Evolutionary conservation across 2,113 vertebrate species (phyloP), one percentile per base, ranked within the genome.

Genomic region (Coregonus clupeaformis): DNA sequence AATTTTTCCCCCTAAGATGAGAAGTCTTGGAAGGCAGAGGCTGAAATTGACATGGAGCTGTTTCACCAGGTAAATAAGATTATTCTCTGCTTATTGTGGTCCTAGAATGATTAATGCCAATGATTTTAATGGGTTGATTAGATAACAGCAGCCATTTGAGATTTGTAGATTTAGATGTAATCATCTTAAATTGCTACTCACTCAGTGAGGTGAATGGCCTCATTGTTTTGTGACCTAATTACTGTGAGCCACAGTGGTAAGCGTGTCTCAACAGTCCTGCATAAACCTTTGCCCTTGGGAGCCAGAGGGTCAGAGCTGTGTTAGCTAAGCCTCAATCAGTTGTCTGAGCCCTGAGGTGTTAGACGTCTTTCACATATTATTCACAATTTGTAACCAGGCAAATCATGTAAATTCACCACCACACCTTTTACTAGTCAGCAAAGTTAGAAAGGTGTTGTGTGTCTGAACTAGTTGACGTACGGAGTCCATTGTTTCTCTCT

Each of bases 41-140:
- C 97, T 88, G 96, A 98, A 92, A 99, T 99, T 30, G 98, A 99
- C 92, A 98, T 98, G 96, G 98, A 99, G 85, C 91, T 98, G 76
- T 99, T 99, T 93, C 98, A 99, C 90, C 98, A 99, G 97, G 98
- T 99, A 95, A 57, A 85, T 74, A 64, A 36, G 52, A 69, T 20
- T 82, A 4, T 68, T 57, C 55, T 59, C 30, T 18, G 69, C 29
- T 73, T 69, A 14, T 79, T 79, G 72, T 80, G 6, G 30, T 24
- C 49, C 36, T 42, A 42, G 7, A 42, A 42, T 11, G 36, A 42
- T 42, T 42, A 7, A 42, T 11, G 36, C 36, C 9, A 11, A 42
- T 9, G 36, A 42, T 42, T 42, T 11, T 42, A 42, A 42, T 2
- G 2, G 36, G 36, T 7, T 42, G 36, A 11, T 42, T 70, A 72